These are phyloP conservation scores for Eublepharis macularius DNA, from an alignment of 2,113 vertebrate species.

Conservation along the genomic window DNA sequence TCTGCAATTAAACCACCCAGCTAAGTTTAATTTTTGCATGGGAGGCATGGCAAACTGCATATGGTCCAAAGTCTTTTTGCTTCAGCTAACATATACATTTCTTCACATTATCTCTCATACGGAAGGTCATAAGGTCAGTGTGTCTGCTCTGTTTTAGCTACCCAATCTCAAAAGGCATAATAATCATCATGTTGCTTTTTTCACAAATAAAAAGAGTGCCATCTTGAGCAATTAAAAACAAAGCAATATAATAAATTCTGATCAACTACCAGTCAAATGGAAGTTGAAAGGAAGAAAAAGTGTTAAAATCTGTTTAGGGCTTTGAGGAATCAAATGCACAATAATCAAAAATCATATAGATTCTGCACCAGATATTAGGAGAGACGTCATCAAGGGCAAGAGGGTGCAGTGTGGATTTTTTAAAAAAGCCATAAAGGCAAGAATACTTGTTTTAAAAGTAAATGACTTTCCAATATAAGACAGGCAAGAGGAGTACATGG, in stretches of 20 bases:
- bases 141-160: not conserved
- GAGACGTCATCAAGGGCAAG: no score
- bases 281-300: no score
- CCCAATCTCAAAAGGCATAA: not conserved
- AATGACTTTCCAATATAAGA: no score
- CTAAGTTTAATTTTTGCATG: not conserved
- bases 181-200: not conserved
- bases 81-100: not conserved
- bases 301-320: no score
- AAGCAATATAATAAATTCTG: not conserved
- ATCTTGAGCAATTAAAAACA: not conserved
- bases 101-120: not conserved
- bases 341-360: no score
- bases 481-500: no score
- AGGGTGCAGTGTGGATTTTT: no score
- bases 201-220: not conserved
- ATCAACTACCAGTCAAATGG: no score
- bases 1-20: slow-evolving; percentile 8
- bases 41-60: not conserved
- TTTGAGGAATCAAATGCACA: no score
- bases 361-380: no score
- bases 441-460: no score
- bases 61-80: not conserved
- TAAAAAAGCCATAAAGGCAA: no score
- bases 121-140: not conserved